phyloP scores from a whole-genome alignment of 1,140 invertebrate genomes.

The Magallana angulata region DNA sequence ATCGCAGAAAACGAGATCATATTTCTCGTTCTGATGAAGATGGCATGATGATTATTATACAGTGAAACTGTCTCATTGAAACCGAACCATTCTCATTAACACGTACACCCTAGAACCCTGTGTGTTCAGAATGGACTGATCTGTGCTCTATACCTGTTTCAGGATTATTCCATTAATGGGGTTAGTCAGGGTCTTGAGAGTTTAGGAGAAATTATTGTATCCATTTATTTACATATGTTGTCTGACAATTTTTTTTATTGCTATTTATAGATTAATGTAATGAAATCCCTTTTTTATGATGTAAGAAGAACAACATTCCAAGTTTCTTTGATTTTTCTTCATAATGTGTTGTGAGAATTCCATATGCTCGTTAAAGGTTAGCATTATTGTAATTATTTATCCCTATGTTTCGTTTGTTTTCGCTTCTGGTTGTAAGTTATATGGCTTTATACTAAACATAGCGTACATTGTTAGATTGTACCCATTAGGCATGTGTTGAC shows the following conservation, averaged over 20 bases:
- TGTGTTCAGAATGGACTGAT: conserved; percentile 37
- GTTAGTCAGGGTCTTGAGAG: conserved; percentile 25
- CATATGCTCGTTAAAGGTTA: conserved; percentile 35
- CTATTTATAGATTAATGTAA: conserved; percentile 37
- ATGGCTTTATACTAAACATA: not conserved
- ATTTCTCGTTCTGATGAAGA: conserved; percentile 4
- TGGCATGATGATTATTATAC: conserved; percentile 31
- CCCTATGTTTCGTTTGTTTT: not conserved
- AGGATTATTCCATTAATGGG: conserved; percentile 24
- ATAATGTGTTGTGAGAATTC: conserved; percentile 36
- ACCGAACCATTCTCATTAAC: conserved; percentile 27
- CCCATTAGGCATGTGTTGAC: not conserved
- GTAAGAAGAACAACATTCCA: conserved; percentile 30
- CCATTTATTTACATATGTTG: conserved; percentile 36
- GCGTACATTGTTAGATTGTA: conserved; percentile 8
- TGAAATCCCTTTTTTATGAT: conserved; percentile 34
- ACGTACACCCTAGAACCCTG: conserved; percentile 28
- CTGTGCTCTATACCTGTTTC: conserved; percentile 37
- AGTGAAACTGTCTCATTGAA: conserved; percentile 35
- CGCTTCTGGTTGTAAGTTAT: conserved; percentile 31
- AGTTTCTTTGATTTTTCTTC: not conserved
- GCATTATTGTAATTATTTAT: conserved; percentile 13
- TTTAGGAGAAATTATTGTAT: conserved; percentile 20
- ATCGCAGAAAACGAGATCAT: not conserved
- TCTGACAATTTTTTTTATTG: conserved; percentile 33